phyloP scores from a whole-genome alignment of 1,140 invertebrate species.

The Drosophila busckii region DNA sequence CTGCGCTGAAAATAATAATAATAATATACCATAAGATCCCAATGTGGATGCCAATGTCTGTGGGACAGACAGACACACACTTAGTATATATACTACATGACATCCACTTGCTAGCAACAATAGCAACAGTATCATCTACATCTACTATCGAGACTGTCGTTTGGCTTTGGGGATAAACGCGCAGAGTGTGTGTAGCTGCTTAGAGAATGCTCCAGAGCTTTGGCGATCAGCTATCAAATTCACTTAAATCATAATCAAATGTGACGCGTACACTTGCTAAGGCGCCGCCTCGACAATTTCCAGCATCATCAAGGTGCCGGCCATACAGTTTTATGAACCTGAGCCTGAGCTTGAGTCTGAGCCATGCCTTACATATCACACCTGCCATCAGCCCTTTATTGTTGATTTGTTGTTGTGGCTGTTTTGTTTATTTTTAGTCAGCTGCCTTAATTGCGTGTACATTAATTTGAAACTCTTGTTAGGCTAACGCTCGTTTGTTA shows the following conservation, averaged over 20 bases:
- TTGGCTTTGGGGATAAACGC: constrained; percentile 19
- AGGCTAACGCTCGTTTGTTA: too few species aligned
- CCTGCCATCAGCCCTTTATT: not conserved
- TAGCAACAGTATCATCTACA: constrained; percentile 10
- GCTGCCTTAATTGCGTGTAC: constrained; percentile 29
- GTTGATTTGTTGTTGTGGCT: not conserved
- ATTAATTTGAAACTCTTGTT: constrained; percentile 58
- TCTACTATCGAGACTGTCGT: constrained; percentile 5
- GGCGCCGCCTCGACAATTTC: constrained; percentile 21
- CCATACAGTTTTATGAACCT: constrained; percentile 17
- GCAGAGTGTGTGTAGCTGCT: constrained; percentile 13
- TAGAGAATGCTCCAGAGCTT: constrained; percentile 31
- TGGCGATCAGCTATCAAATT: constrained; percentile 55
- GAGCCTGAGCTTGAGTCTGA: too few species aligned
- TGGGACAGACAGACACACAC: constrained; percentile 24
- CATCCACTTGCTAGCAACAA: constrained; percentile 10
- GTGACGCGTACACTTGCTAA: constrained; percentile 44
- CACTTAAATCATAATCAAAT: constrained; percentile 73
- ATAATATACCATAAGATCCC: constrained; percentile 22
- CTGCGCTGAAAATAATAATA: constrained; percentile 65
- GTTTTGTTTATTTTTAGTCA: constrained; percentile 35
- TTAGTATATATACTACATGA: constrained; percentile 61
- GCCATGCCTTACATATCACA: not conserved
- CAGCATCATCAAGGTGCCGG: constrained; percentile 5
- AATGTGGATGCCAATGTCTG: constrained; percentile 12